Evolutionary conservation across 2,797 vertebrate species (phyloP), one percentile per base, ranked within the genome.

Genomic region (Podargus strigoides): DNA sequence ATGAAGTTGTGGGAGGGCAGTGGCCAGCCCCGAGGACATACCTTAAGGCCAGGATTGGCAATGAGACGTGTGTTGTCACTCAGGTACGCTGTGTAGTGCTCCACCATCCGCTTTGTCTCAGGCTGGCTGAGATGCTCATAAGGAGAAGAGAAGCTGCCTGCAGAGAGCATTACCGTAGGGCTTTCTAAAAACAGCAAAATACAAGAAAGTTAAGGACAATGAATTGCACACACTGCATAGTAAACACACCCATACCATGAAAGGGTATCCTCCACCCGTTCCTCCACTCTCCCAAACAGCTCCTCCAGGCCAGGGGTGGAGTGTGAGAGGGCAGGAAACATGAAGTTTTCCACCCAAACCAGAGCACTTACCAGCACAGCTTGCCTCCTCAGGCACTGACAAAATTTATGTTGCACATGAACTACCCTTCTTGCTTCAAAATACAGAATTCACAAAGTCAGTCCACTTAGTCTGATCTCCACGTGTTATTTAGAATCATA

Each of bases 21-120:
- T 12, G 1, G 13, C 4, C 22, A 28, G 37, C 36, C 36, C 41
- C 0, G 6, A 69, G 37, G 74, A 69, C 89, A n/a, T 97, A 99
- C 99, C 98, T 99, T 99, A 37, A 99, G 99, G 62, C 99, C 99
- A 0, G 99, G 99, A 88, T 99, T 99, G 94, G 99, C 99, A 30
- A 99, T 99, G 87, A 99, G 99, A 32, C 99, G 98, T 1, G 99
- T 99, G 98, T 99, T 99, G 97, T 99, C 99, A 3, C 99, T 99
- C 95, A 99, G 98, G 96, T 99, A 99, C 67, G 99, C 99, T 0
- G 99, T 99, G 98, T 99, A 99, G 95, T 99, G 99, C 95, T 99
- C 99, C 97, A 99, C 99, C 99, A 99, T 99, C 62, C 99, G 98
- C 97, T 99, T 99, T 9, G 99, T 99, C 97, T 99, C 99, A 0